Evolutionary conservation across 2,113 vertebrate genomes (phyloP), one percentile per base, ranked within the genome.

Genomic region (Casuarius casuarius): DNA sequence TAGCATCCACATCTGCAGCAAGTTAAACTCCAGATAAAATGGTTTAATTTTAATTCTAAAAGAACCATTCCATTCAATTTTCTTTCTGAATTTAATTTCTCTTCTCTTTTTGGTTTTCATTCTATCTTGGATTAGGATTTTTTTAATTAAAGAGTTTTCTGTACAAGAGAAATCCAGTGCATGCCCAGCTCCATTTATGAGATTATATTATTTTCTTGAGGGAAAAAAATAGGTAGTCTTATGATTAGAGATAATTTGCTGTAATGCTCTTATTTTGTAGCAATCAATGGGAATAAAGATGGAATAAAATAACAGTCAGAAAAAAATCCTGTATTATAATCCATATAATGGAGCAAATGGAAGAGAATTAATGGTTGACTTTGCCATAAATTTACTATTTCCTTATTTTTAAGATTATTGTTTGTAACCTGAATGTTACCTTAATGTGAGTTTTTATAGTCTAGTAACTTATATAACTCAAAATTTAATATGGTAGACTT

Each of bases 191-290:
- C 58, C 87, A 84, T 88, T 95, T 96, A 92, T 87, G 86, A 62
- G 92, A 97, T 96, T 94, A 92, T 52, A 38, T 5, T 87, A 58
- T 68, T 93, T 90, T 72, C 84, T 90, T 84, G 84, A 38, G 96
- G 52, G 35, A 29, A n/a, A 79, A 95, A 96, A 94, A 87, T 73
- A 87, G 52, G 71, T 85, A 91, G 81, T 80, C 52, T 92, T 96
- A 89, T 92, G 74, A 94, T 95, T 94, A 71, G 42, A 95, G 89
- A 89, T 94, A 92, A 92, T 94, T 94, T 95, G 35, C 52, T 89
- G 25, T 92, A 95, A 95, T 94, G 67, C 63, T 95, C 78, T 90
- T 94, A 95, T 82, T 95, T 94, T 91, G 73, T 35, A 82, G 35
- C 35, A 91, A 82, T 95, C 92, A 93, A 23, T 84, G 26, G 52